Base-by-base conservation (phyloP, 1,140 invertebrate species). In the Heliothis subflexa region DNA sequence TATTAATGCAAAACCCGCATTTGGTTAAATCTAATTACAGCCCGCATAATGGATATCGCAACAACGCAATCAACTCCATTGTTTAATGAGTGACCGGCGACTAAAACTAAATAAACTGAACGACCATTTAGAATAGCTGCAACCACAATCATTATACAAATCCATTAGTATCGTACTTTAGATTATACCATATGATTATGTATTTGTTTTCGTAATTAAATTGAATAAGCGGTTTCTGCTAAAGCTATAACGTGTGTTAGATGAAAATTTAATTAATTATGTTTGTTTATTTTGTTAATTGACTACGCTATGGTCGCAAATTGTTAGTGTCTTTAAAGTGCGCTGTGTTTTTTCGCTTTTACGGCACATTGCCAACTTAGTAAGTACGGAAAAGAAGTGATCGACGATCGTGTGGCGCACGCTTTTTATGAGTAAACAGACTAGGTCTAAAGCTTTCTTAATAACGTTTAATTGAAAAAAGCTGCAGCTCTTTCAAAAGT, bases 11-110 rank as follows among this genome's bases (percentile, higher is more conserved):
- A 88, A 91, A 86, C 92, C 91, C 93, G 91, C 90, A 93, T 93
- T 92, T 89, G 88, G 90, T 92, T 91, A 88, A 92, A 90, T 92
- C 87, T 94, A 94, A 94, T 94, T 94, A 92, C 86, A 57, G 86
- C 91, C 92, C 90, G 91, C 88, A 94, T 94, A 92, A 91, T 92
- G 87, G 89, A 89, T 93, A 93, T 92, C 88, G 91, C 87, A 85
- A 89, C 87, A 84, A 86, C 86, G 90, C 91, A 94, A 93, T 92
- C 88, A 92, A 86, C 90, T 88, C 85, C 85, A 92, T 92, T 93
- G 90, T 93, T 94, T 90, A 94, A 91, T 91, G 89, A 93, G 89
- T 92, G 89, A 91, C 88, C 91, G 88, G 86, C 86, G 85, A 86
- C 88, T 91, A 89, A 91, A 90, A 90, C 90, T 91, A 89, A 91